Evolutionary conservation across 2,113 vertebrate genomes (phyloP).

Genomic region (Machaerirhynchus nigripectus): DNA sequence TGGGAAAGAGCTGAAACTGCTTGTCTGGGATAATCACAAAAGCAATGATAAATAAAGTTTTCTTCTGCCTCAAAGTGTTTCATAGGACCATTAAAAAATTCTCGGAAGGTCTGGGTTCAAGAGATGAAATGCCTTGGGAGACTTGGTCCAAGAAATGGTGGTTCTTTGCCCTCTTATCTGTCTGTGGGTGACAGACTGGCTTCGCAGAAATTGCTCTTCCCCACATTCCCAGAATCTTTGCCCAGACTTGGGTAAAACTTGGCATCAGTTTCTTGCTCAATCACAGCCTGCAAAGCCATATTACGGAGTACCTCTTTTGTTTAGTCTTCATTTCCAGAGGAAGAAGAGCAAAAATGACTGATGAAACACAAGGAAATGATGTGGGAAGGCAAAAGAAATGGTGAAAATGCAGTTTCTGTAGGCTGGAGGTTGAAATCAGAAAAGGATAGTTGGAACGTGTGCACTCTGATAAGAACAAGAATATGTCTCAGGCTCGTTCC

Average conservation of each 20-base stretch:
- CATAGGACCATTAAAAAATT: not conserved
- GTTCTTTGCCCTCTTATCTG: not conserved
- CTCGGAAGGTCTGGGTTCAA: not conserved
- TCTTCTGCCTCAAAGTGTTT: not conserved
- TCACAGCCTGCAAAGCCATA: not conserved
- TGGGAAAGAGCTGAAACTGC: not conserved
- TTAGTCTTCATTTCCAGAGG: not conserved
- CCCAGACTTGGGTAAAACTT: not conserved
- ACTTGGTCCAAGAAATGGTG: not conserved
- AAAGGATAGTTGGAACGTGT: not conserved
- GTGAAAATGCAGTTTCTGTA: not conserved
- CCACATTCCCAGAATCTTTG: not conserved
- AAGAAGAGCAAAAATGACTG: not conserved
- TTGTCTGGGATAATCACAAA: not conserved
- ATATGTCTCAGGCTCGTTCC: not conserved
- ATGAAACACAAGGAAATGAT: not conserved
- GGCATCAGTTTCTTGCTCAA: not conserved
- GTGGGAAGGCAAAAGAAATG: not conserved
- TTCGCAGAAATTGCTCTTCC: not conserved
- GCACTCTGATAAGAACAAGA: not conserved
- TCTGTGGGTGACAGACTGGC: not conserved
- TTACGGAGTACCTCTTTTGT: not conserved
- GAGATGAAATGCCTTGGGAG: not conserved
- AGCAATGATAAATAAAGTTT: not conserved
- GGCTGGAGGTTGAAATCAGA: not conserved